These are phyloP conservation scores for Hyposoter didymator DNA, from an alignment of 2,888 invertebrate genomes.

Conservation along the genomic window DNA sequence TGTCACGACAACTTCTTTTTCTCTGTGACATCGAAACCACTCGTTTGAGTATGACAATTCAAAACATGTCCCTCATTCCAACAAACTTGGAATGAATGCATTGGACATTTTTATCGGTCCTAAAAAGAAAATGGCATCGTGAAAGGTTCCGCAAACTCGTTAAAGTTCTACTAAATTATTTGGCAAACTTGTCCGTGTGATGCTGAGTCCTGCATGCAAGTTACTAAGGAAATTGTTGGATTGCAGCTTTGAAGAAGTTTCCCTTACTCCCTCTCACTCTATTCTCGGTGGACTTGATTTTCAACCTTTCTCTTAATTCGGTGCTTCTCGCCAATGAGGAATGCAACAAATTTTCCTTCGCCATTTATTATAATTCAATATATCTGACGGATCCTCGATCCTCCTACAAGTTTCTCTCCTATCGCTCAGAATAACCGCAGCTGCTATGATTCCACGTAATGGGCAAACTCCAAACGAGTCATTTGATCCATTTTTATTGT, in stretches of 20 bases:
- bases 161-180: constrained; percentile 40
- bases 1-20: neutral
- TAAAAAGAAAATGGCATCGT: neutral
- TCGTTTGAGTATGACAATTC: neutral
- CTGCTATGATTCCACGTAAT: neutral
- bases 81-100: neutral
- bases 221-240: constrained; percentile 31
- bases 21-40: neutral
- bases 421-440: neutral
- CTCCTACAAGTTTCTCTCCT: neutral
- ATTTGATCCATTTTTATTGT: neutral
- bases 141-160: neutral
- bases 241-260: constrained; percentile 25
- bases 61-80: neutral
- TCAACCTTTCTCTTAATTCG: neutral
- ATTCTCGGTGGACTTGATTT: neutral
- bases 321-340: constrained; percentile 3
- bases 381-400: constrained; percentile 37
- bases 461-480: constrained; percentile 3
- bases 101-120: neutral
- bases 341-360: neutral
- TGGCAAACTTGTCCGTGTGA: constrained; percentile 13
- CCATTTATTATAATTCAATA: constrained; percentile 53
- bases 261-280: neutral
- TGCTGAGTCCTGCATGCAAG: neutral